phyloP scores from a whole-genome alignment of 2,113 vertebrate genomes.

The Xiphias gladius region DNA sequence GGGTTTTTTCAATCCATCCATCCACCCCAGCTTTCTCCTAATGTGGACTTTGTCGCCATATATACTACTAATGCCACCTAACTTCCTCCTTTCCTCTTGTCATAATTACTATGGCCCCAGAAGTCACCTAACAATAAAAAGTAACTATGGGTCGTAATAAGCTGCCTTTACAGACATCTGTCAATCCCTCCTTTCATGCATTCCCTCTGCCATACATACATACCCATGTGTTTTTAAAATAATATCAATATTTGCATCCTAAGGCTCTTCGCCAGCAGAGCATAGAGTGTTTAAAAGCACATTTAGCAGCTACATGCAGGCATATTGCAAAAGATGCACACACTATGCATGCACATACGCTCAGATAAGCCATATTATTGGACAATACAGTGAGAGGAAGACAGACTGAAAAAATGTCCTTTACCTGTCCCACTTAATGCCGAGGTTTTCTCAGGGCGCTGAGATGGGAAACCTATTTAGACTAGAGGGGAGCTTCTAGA shows the following conservation, averaged over 20 bases:
- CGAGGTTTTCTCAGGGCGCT: conserved; percentile 71
- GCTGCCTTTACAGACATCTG: too few relatives aligned
- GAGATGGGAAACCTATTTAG: conserved; percentile 70
- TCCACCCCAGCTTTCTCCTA: too few relatives aligned
- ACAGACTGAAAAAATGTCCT: conserved; percentile 66
- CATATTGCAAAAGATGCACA: background rate
- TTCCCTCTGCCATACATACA: background rate
- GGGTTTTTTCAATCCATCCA: too few relatives aligned
- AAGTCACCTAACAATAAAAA: too few relatives aligned
- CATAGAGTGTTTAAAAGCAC: conserved; percentile 15
- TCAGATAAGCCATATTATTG: conserved; percentile 3
- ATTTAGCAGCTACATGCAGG: conserved; percentile 13
- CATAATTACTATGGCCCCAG: too few relatives aligned
- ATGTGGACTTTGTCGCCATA: too few relatives aligned
- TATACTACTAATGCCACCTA: too few relatives aligned
- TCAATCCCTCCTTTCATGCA: background rate
- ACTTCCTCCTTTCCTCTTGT: too few relatives aligned
- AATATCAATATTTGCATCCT: conserved; percentile 25
- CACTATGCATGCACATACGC: background rate
- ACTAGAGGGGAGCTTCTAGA: conserved; percentile 2
- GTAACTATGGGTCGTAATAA: too few relatives aligned
- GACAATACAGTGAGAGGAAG: conserved; percentile 19
- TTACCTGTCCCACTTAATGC: conserved; percentile 79
- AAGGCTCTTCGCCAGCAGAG: background rate
- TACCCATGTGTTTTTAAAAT: background rate